Base-by-base conservation (phyloP, 2,113 vertebrate genomes). In the Nycticryphes semicollaris region DNA sequence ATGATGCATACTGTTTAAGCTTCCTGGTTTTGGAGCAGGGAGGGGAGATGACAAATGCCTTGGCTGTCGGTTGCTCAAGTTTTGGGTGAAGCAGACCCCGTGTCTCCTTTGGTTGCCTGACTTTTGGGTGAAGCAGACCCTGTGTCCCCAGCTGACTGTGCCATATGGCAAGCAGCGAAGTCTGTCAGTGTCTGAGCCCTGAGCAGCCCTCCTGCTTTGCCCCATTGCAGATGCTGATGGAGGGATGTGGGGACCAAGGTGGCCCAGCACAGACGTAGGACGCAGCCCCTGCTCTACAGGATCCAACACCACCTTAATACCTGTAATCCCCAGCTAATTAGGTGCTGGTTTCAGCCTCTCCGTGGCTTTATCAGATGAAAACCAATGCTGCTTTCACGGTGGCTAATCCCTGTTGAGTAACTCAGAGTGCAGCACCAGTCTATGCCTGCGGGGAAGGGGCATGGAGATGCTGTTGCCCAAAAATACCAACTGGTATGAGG, bases 1-100 rank as follows among this genome's bases (percentile, higher is more conserved):
- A 96, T 96, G 97, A 96, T 97, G 93, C 87, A 96, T 92, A 18
- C 47, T 95, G 95, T 93, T 93, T 96, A 93, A 97, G 87, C 91
- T 93, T 54, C 84, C 77, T 2, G 1, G 54, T 59, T 94, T 91
- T 10, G n/a, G 92, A 67, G 19, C 39, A 12, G 15, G 39, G 75
- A 43, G 16, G 43, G 78, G 47, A 14, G 84, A 74, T 64, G 91
- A 84, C 84, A 91, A 89, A 84, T 24, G 68, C 50, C 84, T 94
- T 83, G 77, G 51, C 56, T 0, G 7, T 48, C 0, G 8, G 43
- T 35, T 63, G 62, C 56, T 31, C 1, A 53, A 6, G 84, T 56
- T 45, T 45, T 45, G 87, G 84, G 23, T 9, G 53, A 35, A n/a
- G 74, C 51, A 39, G 78, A 75, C 4, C 25, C 37, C 3, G 0